Base-by-base conservation (phyloP, 2,888 invertebrate species). In the Frankliniella fusca region DNA sequence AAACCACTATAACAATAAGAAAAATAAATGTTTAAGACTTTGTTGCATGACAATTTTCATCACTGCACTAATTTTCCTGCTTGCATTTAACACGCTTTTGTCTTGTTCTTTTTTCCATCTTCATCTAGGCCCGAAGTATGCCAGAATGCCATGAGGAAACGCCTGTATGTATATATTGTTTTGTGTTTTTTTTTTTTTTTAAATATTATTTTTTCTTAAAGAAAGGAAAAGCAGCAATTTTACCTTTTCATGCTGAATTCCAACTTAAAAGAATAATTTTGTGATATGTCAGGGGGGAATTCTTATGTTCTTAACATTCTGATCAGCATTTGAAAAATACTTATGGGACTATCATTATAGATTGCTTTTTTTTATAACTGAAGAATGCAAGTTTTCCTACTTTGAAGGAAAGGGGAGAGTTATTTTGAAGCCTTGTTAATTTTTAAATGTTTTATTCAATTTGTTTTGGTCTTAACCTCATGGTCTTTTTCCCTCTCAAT, bases 131-230 rank as follows among this genome's bases (percentile, higher is more conserved):
- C 70, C 23, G 70, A 76, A 76, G 70, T 76, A 27, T 27, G 70
- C 70, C 70, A 27, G 70, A 76, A 27, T 81, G 83, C 50, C 83
- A 83, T 61, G 85, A 85, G 84, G 83, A 82, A 80, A 86, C 85
- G 76, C 85, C 85, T 83, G 85, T 85, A 85, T 84, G 85, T 85
- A 85, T 84, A 82, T 83, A 83, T 27, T n/a, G n/a, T n/a, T n/a
- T n/a, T n/a, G n/a, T n/a, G n/a, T n/a, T n/a, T n/a, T 65, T 76
- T 81, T 81, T 54, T 23, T 65, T 81, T 49, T 8, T 65, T 18
- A 81, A 49, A 38, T n/a, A n/a, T 65, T 76, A 61, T 81, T 54
- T 23, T 65, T 81, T 49, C 18, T 65, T 18, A 81, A 49, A 38
- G 27, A 80, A 15, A 20, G n/a, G 20, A 80, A 18, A 38, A 80